Conservation (phyloP, 1,140 invertebrate genomes). For the Yoshiicerus persimilis region DNA sequence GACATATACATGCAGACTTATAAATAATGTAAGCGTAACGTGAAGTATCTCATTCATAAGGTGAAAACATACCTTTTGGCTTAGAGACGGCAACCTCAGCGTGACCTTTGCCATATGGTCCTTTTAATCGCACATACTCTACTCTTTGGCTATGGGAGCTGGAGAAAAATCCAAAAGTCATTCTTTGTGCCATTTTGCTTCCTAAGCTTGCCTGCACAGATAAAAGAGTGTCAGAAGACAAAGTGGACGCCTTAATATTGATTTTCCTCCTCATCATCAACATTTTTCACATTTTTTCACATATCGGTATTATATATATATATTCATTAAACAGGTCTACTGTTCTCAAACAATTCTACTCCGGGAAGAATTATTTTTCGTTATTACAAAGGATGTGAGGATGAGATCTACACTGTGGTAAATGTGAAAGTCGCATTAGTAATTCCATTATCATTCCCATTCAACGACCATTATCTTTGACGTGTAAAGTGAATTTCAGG, state of each 20-base stretch:
- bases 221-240: not conserved
- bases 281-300: not conserved
- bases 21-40: too few relatives aligned
- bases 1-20: too few relatives aligned
- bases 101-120: slow-evolving; percentile 92
- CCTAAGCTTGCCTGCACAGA: slow-evolving; percentile 78
- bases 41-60: not conserved
- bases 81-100: slow-evolving; percentile 97
- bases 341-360: not conserved
- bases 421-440: not conserved
- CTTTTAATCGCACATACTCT: slow-evolving; percentile 97
- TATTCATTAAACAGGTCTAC: not conserved
- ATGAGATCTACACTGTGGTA: not conserved
- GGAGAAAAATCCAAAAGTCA: slow-evolving; percentile 90
- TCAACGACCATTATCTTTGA: not conserved
- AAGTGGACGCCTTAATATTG: not conserved
- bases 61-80: slow-evolving; percentile 64
- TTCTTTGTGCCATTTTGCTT: slow-evolving; percentile 91
- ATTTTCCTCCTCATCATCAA: not conserved
- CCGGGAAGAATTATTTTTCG: not conserved
- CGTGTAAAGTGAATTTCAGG: not conserved
- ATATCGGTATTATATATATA: not conserved
- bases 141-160: slow-evolving; percentile 74
- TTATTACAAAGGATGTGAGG: not conserved
- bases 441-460: not conserved